phyloP scores from a whole-genome alignment of 2,797 vertebrate genomes.

The Crocidura indochinensis region DNA sequence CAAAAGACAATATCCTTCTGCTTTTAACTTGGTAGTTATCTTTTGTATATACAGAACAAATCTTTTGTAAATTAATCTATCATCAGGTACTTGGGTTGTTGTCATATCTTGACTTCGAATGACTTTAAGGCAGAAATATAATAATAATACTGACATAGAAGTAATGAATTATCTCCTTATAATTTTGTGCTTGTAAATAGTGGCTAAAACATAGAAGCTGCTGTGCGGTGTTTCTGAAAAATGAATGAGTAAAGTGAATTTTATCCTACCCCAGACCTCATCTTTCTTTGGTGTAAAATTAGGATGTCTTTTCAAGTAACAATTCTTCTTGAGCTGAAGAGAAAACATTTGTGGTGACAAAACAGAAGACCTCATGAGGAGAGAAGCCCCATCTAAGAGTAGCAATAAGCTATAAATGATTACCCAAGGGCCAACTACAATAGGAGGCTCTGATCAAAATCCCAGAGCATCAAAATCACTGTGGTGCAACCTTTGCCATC shows the following conservation, averaged over 20 bases:
- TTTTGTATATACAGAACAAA: no score
- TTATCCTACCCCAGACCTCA: not conserved
- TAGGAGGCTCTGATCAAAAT: no score
- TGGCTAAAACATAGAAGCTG: not conserved
- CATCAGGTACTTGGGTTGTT: no score
- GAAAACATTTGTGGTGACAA: not conserved
- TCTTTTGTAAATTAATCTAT: no score
- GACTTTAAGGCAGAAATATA: not conserved
- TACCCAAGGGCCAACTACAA: no score
- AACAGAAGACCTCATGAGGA: no score
- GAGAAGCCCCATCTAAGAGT: no score
- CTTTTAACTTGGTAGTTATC: not conserved
- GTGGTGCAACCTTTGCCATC: no score
- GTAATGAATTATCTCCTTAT: not conserved
- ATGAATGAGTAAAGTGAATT: constrained; percentile 22
- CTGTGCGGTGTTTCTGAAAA: not conserved
- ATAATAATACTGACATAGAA: not conserved
- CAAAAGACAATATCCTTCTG: not conserved
- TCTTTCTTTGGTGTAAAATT: constrained; percentile 14
- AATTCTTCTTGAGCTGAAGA: not conserved
- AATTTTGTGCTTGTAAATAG: not conserved
- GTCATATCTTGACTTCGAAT: constrained; percentile 25
- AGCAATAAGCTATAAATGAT: no score
- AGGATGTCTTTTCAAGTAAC: not conserved
- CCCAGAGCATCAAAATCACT: no score